phyloP scores from a whole-genome alignment of 2,113 vertebrate genomes.

The Rattus rattus region DNA sequence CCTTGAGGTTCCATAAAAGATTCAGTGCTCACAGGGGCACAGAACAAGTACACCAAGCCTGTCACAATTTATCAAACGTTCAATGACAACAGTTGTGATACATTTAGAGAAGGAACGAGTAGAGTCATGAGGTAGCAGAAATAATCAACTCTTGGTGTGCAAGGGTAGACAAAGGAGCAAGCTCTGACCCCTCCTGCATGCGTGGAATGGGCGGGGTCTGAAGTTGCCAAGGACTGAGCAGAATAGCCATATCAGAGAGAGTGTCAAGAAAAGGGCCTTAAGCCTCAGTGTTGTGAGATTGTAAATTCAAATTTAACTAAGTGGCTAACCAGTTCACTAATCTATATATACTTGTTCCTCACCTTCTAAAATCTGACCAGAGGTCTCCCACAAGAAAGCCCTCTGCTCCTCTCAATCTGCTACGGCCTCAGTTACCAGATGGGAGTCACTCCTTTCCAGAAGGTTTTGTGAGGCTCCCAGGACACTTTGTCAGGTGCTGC shows the following conservation, averaged over 20 bases:
- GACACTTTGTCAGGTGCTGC: not conserved
- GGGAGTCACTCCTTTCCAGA: not conserved
- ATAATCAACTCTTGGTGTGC: not conserved
- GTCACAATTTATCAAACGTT: accelerated
- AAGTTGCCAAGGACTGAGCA: not conserved
- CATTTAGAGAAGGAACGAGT: not conserved
- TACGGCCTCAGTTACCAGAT: not conserved
- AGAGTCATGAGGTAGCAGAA: not conserved
- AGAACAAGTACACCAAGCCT: no score
- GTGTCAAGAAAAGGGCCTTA: not conserved
- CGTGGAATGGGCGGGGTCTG: no score
- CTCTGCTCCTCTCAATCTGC: no score
- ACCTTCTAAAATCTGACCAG: no score
- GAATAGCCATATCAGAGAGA: accelerated
- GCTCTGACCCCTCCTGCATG: no score
- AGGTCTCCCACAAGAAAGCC: not conserved
- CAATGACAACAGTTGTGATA: accelerated
- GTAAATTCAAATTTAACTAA: not conserved
- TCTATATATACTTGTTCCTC: not conserved
- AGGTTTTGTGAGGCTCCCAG: not conserved
- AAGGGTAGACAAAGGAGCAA: not conserved
- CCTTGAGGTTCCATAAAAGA: accelerated
- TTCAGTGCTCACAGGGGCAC: accelerated
- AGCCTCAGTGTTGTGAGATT: not conserved
- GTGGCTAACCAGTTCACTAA: not conserved